phyloP scores from a whole-genome alignment of 2,888 invertebrate genomes.

The Drosophila nr. perissopoda region DNA sequence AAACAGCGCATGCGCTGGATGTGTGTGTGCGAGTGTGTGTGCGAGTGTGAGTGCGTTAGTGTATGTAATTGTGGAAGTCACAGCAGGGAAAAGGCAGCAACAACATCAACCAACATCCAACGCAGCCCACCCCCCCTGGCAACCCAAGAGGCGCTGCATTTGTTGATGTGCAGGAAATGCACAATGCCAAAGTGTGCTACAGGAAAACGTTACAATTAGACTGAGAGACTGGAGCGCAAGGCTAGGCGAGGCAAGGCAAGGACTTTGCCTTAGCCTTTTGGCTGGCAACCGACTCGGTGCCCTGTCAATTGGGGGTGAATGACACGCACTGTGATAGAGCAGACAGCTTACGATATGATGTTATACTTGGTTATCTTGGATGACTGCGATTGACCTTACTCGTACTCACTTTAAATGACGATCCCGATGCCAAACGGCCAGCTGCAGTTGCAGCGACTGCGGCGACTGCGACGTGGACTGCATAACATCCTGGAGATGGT shows the following conservation, averaged over 20 bases:
- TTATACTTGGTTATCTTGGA: constrained; percentile 1
- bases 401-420: constrained; percentile 91
- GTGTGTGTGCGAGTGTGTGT: constrained; percentile 1
- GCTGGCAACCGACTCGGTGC: constrained; percentile 10
- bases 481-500: constrained; percentile 85
- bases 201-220: constrained; percentile 73
- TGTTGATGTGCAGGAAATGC: constrained; percentile 77
- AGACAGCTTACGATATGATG: constrained; percentile 25
- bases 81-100: constrained; percentile 1
- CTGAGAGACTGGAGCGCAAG: constrained; percentile 34
- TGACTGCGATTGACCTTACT: constrained; percentile 83
- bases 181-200: constrained; percentile 67
- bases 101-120: neutral
- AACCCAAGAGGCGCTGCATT: constrained; percentile 34
- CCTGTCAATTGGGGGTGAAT: constrained; percentile 62
- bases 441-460: constrained; percentile 86
- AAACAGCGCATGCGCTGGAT: constrained; percentile 57
- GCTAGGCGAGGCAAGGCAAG: neutral
- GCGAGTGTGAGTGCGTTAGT: constrained; percentile 1
- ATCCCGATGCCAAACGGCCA: constrained; percentile 95
- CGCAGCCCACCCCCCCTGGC: neutral
- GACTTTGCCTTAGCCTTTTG: constrained; percentile 49
- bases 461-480: neutral
- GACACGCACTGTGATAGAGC: constrained; percentile 40
- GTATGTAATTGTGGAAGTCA: constrained; percentile 29